Percentiles rank a stretch among this genome's conserved stretches.
Evolutionary conservation across 2,113 vertebrate genomes (phyloP).

Genomic region (Phrynocephalus versicolor): DNA sequence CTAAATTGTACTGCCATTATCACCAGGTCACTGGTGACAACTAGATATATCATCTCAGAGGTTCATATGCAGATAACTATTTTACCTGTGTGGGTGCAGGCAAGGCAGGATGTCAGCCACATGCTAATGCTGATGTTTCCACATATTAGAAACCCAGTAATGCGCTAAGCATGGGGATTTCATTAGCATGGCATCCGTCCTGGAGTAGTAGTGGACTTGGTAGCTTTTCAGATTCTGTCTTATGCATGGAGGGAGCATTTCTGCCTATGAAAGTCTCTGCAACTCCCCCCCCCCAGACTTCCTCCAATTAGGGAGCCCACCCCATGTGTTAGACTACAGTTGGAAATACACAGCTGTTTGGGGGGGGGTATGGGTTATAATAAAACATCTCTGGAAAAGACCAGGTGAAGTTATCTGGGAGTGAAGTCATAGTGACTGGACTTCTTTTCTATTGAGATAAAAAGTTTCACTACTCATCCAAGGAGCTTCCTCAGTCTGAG

Average conservation of each 20-base stretch:
- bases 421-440: too few species aligned
- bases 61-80: slow-evolving; percentile 79
- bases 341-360: background rate
- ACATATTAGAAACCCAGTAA: slow-evolving; percentile 56
- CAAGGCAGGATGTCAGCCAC: slow-evolving; percentile 64
- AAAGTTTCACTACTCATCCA: too few species aligned
- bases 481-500: too few species aligned
- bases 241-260: background rate
- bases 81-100: slow-evolving; percentile 79
- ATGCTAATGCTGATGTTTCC: slow-evolving; percentile 72
- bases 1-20: slow-evolving; percentile 83
- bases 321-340: background rate
- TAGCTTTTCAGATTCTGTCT: background rate
- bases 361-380: background rate
- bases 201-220: background rate
- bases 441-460: too few species aligned
- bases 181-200: slow-evolving; percentile 17
- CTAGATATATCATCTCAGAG: slow-evolving; percentile 80
- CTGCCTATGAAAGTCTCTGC: background rate
- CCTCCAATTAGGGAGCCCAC: background rate
- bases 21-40: slow-evolving; percentile 82
- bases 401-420: too few species aligned
- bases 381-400: background rate
- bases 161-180: background rate
- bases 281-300: background rate